Evolutionary conservation across 2,113 vertebrate genomes (phyloP).

Genomic region (Ceyx cyanopectus): DNA sequence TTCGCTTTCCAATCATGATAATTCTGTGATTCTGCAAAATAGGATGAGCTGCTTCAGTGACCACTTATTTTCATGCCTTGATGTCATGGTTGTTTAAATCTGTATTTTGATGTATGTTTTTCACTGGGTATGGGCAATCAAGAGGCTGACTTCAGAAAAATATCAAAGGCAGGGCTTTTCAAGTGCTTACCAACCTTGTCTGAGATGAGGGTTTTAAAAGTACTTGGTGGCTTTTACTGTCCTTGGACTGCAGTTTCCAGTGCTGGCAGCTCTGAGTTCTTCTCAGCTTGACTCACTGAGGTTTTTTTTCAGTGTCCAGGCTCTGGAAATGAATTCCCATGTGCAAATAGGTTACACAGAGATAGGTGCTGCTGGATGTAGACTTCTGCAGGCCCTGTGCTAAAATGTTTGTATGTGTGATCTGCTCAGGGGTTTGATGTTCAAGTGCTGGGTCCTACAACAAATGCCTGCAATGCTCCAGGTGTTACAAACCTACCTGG

Average conservation of each 20-base stretch:
- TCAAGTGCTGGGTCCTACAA: background rate
- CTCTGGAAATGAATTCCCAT: background rate
- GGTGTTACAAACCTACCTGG: too few relatives aligned
- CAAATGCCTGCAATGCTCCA: too few relatives aligned
- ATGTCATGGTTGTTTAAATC: background rate
- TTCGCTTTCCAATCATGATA: background rate
- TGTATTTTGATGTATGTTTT: background rate
- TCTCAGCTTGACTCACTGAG: background rate
- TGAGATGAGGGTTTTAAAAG: background rate
- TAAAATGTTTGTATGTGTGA: background rate
- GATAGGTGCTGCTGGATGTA: background rate
- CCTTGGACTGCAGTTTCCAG: background rate
- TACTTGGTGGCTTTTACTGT: background rate
- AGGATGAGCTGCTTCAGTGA: background rate
- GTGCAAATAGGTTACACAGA: accelerated
- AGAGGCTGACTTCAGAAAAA: background rate
- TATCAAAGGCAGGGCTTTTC: background rate
- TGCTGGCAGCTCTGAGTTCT: background rate
- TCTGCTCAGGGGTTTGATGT: too few relatives aligned
- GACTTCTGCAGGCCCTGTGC: background rate
- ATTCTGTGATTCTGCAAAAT: background rate
- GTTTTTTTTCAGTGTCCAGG: accelerated
- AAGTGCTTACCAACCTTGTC: background rate
- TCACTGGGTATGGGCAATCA: background rate
- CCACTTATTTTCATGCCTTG: background rate